phyloP scores from a whole-genome alignment of 2,797 vertebrate species.

The Cryptoblepharus egeriae region DNA sequence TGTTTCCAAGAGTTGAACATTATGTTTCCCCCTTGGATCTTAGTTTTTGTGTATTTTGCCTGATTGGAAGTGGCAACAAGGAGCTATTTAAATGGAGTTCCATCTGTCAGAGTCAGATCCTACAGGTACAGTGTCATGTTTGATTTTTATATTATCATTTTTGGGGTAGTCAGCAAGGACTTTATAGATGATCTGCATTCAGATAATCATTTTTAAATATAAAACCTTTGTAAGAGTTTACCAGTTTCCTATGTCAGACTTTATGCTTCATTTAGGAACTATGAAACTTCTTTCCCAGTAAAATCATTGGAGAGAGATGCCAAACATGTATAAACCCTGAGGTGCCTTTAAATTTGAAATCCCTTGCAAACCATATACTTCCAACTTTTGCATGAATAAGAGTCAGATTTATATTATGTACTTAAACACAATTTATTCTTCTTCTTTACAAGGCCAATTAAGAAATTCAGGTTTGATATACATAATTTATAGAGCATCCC shows the following conservation, averaged over 20 bases:
- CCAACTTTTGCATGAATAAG: too few relatives aligned
- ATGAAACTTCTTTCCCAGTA: neutral
- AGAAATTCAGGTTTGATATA: too few relatives aligned
- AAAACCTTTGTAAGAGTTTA: constrained; percentile 47
- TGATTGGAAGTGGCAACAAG: constrained; percentile 74
- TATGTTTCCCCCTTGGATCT: constrained; percentile 60
- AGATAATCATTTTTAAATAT: constrained; percentile 48
- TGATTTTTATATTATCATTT: constrained; percentile 75
- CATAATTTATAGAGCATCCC: neutral
- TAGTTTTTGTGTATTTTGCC: constrained; percentile 65
- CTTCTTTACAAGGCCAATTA: too few relatives aligned
- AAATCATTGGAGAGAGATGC: neutral
- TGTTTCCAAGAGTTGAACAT: constrained; percentile 54
- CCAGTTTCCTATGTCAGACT: neutral
- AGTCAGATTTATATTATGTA: too few relatives aligned
- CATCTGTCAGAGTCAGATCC: constrained; percentile 76
- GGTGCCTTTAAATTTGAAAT: neutral
- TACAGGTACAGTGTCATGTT: constrained; percentile 73
- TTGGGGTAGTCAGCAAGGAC: constrained; percentile 62
- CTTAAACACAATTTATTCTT: too few relatives aligned
- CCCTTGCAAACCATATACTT: neutral
- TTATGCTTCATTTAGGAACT: neutral
- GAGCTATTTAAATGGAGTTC: constrained; percentile 67
- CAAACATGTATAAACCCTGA: too few relatives aligned
- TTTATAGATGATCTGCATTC: constrained; percentile 54